phyloP scores from a whole-genome alignment of 2,113 vertebrate genomes.

The Pseudonaja textilis region DNA sequence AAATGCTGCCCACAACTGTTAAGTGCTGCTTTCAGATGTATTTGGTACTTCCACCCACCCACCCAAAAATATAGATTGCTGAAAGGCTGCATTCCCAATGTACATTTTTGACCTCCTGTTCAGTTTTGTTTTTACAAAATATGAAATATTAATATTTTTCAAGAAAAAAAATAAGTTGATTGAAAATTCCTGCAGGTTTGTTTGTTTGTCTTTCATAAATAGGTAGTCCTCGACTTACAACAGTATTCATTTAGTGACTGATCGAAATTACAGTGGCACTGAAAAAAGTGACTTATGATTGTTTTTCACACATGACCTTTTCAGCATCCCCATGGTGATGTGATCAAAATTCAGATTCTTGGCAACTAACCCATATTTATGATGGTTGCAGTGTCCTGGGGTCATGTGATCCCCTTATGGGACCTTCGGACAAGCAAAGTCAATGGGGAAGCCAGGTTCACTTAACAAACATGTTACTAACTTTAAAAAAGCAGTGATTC shows the following conservation, averaged over 20 bases:
- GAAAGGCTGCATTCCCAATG: not conserved
- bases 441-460: too few species aligned
- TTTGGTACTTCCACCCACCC: not conserved
- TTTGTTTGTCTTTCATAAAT: constrained; percentile 7
- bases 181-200: not conserved
- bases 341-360: not conserved
- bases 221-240: not conserved
- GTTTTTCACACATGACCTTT: not conserved
- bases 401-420: too few species aligned
- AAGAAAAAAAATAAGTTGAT: not conserved
- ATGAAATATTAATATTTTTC: not conserved
- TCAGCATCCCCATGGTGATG: not conserved
- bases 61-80: not conserved
- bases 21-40: not conserved
- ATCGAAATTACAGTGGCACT: not conserved
- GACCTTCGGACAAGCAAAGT: too few species aligned
- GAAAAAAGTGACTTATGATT: not conserved
- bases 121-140: constrained; percentile 1
- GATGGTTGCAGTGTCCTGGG: too few species aligned
- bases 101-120: not conserved
- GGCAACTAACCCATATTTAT: not conserved
- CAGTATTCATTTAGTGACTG: not conserved
- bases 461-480: too few species aligned
- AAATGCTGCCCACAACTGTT: not conserved
- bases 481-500: not conserved